Base-by-base conservation (phyloP, 1,140 invertebrate species). In the Coenobita brevimanus region DNA sequence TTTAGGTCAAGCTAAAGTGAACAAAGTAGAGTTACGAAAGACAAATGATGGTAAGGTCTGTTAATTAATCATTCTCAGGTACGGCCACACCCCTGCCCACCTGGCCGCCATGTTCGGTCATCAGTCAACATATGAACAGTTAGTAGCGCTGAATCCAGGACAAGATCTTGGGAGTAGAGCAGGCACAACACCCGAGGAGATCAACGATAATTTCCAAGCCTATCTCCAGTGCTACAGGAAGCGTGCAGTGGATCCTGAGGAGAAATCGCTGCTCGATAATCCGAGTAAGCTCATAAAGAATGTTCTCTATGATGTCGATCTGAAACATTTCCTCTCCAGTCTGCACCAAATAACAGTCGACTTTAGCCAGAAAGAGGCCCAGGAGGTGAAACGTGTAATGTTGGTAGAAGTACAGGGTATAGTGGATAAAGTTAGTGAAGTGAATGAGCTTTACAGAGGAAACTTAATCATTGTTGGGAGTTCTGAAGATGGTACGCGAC, bases 41-140 rank as follows among this genome's bases (percentile, higher is more conserved):
- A n/a, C n/a, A n/a, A n/a, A n/a, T n/a, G n/a, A n/a, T n/a, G n/a
- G n/a, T n/a, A n/a, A n/a, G n/a, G n/a, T n/a, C n/a, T n/a, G n/a
- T n/a, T n/a, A n/a, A n/a, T n/a, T n/a, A n/a, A n/a, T n/a, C n/a
- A n/a, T n/a, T n/a, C n/a, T n/a, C n/a, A 50, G 17, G 17, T 50
- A 50, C 46, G 6, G 17, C 6, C 84, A 87, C 17, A 87, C 84
- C 8, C 38, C 84, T 15, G 54, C 46, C n/a, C 84, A 87, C 41
- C 71, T 80, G 60, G 84, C 84, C 4, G 84, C 60, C 30, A 87
- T 87, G 84, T 79, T 79, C 69, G 60, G 75, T 6, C 84, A 87
- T 21, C 43, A 69, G 38, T 15, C 43, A 30, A 79, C 84, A 3
- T 87, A 79, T 30, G 36, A 76, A 50, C 75, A 54, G 41, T 60